Percentiles rank a stretch among this genome's conserved stretches.
phyloP scores from a whole-genome alignment of 2,888 invertebrate species.

The Auanema freiburgensis region DNA sequence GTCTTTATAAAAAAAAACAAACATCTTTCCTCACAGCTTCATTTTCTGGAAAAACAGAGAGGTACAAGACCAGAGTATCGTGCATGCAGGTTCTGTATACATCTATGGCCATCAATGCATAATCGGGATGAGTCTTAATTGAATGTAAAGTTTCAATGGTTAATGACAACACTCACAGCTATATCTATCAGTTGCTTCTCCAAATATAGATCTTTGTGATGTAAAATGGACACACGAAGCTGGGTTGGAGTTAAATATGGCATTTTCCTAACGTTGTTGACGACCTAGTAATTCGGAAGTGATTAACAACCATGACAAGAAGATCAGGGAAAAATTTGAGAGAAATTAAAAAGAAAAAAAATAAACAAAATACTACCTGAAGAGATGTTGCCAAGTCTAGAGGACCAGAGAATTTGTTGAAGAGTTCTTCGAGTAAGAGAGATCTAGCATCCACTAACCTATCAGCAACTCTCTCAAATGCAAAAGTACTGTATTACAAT shows the following conservation, averaged over 20 bases:
- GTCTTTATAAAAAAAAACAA: slow-evolving; percentile 18
- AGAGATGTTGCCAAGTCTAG: slow-evolving; percentile 58
- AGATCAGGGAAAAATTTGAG: background rate
- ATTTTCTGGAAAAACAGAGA: slow-evolving; percentile 62
- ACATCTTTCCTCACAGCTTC: slow-evolving; percentile 53
- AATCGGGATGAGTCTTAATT: slow-evolving; percentile 50
- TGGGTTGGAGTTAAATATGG: slow-evolving; percentile 61
- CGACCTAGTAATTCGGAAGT: slow-evolving; percentile 25
- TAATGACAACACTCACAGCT: slow-evolving; percentile 32
- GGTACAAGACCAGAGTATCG: slow-evolving; percentile 61
- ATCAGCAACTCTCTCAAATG: slow-evolving; percentile 53
- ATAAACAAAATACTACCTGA: slow-evolving; percentile 32
- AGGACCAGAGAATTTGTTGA: slow-evolving; percentile 62
- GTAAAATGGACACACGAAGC: slow-evolving; percentile 58
- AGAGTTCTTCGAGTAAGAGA: slow-evolving; percentile 58
- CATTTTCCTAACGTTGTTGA: slow-evolving; percentile 63
- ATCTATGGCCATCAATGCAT: slow-evolving; percentile 54
- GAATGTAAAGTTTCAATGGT: background rate
- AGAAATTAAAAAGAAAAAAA: background rate
- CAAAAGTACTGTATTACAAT: no score
- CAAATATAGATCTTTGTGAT: slow-evolving; percentile 61
- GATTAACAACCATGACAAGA: background rate
- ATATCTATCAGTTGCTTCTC: slow-evolving; percentile 57
- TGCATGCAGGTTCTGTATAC: slow-evolving; percentile 62
- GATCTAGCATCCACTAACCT: slow-evolving; percentile 57